A percentile compares a stretch with the other conserved stretches of the same genome.
phyloP scores from a whole-genome alignment of 2,797 vertebrate species.

The Apogon hyalosoma region DNA sequence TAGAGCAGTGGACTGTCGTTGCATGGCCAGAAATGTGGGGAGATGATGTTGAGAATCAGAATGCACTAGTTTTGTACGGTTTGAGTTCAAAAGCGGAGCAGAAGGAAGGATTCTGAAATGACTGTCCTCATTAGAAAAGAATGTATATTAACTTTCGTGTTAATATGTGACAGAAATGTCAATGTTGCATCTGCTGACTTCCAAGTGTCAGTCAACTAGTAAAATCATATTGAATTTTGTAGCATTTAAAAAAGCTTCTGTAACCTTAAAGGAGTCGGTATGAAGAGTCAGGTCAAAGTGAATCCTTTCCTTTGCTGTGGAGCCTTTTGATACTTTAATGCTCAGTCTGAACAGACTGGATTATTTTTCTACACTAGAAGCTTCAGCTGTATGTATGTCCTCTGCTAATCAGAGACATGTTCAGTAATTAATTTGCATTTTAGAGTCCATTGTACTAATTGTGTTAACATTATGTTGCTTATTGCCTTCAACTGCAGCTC shows the following conservation, averaged over 20 bases:
- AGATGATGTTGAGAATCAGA: constrained; percentile 3
- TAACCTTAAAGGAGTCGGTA: constrained; percentile 4
- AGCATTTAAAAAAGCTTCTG: constrained; percentile 40
- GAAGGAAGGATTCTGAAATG: background rate
- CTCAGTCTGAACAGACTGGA: constrained; percentile 24
- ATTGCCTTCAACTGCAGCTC: constrained; percentile 31
- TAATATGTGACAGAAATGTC: constrained; percentile 38
- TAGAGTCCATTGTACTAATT: constrained; percentile 4
- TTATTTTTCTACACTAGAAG: constrained; percentile 47
- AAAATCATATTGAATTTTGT: constrained; percentile 35
- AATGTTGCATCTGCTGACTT: constrained; percentile 14
- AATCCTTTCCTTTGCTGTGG: background rate
- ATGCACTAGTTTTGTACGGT: background rate
- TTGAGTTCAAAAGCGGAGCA: background rate
- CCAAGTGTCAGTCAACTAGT: constrained; percentile 1
- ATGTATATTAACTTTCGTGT: constrained; percentile 30
- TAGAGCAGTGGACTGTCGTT: background rate
- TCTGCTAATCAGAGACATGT: constrained; percentile 5
- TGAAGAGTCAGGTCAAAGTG: background rate
- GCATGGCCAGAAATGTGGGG: constrained; percentile 6
- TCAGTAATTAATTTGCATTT: constrained; percentile 12
- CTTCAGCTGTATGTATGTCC: constrained; percentile 3
- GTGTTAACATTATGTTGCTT: constrained; percentile 22
- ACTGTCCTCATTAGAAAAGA: constrained; percentile 15
- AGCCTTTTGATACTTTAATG: constrained; percentile 24